A percentile compares a stretch with the other conserved stretches of the same genome.
Evolutionary conservation across 2,888 invertebrate genomes (phyloP).

Genomic region (Gibbula magus): DNA sequence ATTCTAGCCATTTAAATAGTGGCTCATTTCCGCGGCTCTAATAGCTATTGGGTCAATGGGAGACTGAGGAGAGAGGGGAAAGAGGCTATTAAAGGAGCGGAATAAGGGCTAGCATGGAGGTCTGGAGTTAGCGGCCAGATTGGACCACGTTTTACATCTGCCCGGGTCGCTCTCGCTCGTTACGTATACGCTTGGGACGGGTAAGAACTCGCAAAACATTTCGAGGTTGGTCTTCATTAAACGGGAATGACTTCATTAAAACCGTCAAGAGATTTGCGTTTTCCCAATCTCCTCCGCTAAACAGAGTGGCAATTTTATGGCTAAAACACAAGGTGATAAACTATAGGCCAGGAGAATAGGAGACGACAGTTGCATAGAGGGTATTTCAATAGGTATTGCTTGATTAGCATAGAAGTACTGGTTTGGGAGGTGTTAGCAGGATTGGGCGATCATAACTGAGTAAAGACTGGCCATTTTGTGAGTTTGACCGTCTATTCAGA

Average conservation of each 20-base stretch:
- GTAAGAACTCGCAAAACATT: constrained; percentile 13
- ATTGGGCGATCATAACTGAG: neutral
- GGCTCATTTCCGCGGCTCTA: constrained; percentile 24
- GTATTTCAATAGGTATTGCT: neutral
- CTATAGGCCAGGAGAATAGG: constrained; percentile 8
- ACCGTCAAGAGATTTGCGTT: constrained; percentile 22
- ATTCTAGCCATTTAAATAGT: constrained; percentile 22
- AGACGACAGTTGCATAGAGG: neutral
- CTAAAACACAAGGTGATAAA: constrained; percentile 21
- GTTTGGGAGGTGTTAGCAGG: neutral
- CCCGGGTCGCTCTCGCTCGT: neutral
- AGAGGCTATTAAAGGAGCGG: constrained; percentile 16
- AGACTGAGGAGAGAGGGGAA: constrained; percentile 1
- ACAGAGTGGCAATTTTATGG: constrained; percentile 18
- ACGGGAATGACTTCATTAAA: constrained; percentile 23
- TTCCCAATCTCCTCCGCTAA: constrained; percentile 9
- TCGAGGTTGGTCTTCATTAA: constrained; percentile 21
- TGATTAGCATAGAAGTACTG: neutral
- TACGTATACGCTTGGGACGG: constrained; percentile 8
- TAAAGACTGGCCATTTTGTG: neutral
- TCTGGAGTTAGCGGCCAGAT: constrained; percentile 5
- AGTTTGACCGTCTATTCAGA: neutral
- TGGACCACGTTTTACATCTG: constrained; percentile 26
- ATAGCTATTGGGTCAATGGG: constrained; percentile 25
- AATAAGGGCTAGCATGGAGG: neutral